Conservation (phyloP, 1,140 invertebrate species). For the Dendroctonus ponderosae region DNA sequence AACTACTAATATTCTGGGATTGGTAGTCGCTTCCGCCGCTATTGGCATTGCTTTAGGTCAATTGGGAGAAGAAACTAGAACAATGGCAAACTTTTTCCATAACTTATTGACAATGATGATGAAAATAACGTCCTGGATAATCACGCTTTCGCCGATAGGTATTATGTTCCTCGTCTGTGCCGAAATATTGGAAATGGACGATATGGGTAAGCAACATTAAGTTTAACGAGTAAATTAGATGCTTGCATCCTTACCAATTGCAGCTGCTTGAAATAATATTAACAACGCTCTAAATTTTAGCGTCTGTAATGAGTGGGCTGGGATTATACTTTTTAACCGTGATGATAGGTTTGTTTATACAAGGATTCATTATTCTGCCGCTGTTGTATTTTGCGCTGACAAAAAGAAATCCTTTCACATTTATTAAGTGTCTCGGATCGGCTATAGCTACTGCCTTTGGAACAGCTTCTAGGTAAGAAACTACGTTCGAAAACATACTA, state of each 20-base stretch:
- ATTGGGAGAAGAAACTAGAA: constrained; percentile 62
- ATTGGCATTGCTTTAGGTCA: constrained; percentile 66
- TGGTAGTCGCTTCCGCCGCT: constrained; percentile 67
- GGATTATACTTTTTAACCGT: constrained; percentile 83
- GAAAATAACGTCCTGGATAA: constrained; percentile 72
- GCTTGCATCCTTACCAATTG: no score
- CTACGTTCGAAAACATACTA: no score
- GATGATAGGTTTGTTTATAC: constrained; percentile 72
- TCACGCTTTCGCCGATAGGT: constrained; percentile 78
- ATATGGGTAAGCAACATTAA: constrained; percentile 56
- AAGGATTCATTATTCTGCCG: constrained; percentile 75
- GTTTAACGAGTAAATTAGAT: not conserved
- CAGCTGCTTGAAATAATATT: not conserved
- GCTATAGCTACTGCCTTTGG: constrained; percentile 77
- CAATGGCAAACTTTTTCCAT: constrained; percentile 64
- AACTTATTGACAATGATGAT: constrained; percentile 67
- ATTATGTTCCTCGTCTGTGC: constrained; percentile 78
- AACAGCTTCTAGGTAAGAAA: constrained; percentile 62
- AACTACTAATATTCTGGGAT: constrained; percentile 68
- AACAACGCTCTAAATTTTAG: constrained; percentile 10
- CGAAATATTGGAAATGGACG: constrained; percentile 78
- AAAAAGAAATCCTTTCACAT: constrained; percentile 65
- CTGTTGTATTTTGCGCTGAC: constrained; percentile 66
- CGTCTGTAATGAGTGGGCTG: constrained; percentile 65
- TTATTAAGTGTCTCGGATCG: constrained; percentile 71